Evolutionary conservation across 2,888 invertebrate species (phyloP).

Genomic region (Seladonia tumulorum): DNA sequence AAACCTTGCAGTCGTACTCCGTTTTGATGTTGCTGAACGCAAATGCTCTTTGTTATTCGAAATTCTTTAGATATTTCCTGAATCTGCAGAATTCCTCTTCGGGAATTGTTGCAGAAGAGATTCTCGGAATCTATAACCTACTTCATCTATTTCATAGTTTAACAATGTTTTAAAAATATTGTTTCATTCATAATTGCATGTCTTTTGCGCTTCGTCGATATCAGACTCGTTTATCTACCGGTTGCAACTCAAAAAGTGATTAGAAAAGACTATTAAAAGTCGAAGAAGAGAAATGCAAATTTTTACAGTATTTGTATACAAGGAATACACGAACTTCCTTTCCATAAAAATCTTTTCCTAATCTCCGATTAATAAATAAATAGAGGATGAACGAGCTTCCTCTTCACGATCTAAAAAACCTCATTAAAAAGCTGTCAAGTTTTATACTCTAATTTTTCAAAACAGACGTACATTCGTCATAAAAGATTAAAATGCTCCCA

Average conservation of each 20-base stretch:
- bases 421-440: background rate
- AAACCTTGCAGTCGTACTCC: background rate
- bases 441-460: background rate
- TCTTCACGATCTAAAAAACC: too few species aligned
- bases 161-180: background rate
- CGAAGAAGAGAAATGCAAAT: background rate
- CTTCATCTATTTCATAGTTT: too few species aligned
- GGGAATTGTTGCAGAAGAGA: background rate
- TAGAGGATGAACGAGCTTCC: too few species aligned
- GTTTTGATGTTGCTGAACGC: background rate
- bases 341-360: background rate
- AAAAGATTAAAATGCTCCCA: background rate
- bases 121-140: background rate
- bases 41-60: background rate
- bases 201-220: background rate
- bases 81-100: background rate
- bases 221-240: too few species aligned
- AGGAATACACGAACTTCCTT: too few species aligned
- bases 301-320: background rate
- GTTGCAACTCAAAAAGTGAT: too few species aligned
- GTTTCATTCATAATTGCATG: background rate
- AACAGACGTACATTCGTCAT: background rate
- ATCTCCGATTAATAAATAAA: too few species aligned
- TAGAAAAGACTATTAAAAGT: background rate
- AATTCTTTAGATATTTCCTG: background rate